These are phyloP conservation scores for Isurus oxyrinchus DNA, from an alignment of 2,113 vertebrate genomes.

Conservation along the genomic window DNA sequence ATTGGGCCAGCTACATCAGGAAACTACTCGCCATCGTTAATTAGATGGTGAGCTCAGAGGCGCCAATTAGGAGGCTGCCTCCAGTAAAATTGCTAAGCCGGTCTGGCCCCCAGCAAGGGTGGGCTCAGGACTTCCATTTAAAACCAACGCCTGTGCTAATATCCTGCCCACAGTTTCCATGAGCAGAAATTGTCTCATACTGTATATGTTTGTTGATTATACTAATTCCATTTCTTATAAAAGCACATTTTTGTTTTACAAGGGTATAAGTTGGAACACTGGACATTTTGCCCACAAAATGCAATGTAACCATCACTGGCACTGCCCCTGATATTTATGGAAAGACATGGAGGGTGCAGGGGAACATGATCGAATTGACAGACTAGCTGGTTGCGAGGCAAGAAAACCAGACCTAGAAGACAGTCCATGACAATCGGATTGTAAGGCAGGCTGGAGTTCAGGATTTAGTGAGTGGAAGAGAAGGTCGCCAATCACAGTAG, in stretches of 20 bases:
- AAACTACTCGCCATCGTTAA: no score
- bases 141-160: no score
- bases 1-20: no score
- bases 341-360: not conserved
- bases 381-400: not conserved
- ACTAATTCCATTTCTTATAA: not conserved
- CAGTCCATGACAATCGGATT: not conserved
- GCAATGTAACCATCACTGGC: not conserved
- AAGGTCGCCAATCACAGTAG: not conserved
- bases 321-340: not conserved
- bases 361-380: not conserved
- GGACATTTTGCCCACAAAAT: not conserved
- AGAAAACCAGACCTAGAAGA: not conserved
- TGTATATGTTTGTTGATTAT: not conserved
- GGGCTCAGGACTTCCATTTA: no score
- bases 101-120: no score
- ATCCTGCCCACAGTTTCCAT: no score
- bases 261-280: not conserved
- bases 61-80: no score
- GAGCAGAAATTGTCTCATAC: no score
- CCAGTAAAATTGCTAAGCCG: no score
- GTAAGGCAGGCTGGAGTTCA: not conserved
- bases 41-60: no score
- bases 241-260: not conserved
- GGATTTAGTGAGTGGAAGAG: not conserved